Percentiles rank a stretch among this genome's conserved stretches.
Evolutionary conservation across 2,888 invertebrate genomes (phyloP).

Genomic region (Panopea generosa): DNA sequence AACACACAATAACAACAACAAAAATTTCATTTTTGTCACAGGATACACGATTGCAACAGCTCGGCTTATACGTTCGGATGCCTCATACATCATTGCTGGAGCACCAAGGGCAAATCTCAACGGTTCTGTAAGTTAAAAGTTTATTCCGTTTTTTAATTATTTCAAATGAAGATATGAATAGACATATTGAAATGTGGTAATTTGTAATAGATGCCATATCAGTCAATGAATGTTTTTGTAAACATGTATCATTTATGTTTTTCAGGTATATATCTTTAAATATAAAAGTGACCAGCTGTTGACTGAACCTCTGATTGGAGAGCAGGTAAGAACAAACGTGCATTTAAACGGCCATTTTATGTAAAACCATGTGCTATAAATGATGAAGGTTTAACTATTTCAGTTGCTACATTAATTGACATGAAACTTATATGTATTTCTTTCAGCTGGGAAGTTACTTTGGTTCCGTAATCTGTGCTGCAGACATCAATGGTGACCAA

Average conservation of each 20-base stretch:
- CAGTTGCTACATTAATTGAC: too few relatives aligned
- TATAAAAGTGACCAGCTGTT: slow-evolving; percentile 46
- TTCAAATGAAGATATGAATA: too few relatives aligned
- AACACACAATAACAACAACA: too few relatives aligned
- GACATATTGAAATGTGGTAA: too few relatives aligned
- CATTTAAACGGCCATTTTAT: too few relatives aligned
- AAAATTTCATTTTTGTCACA: too few relatives aligned
- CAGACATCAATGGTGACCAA: slow-evolving; percentile 88
- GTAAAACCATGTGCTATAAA: too few relatives aligned
- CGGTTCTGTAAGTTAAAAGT: slow-evolving; percentile 65
- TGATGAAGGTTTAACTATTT: too few relatives aligned
- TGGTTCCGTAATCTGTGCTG: slow-evolving; percentile 88
- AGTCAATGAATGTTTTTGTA: too few relatives aligned
- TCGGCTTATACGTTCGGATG: slow-evolving; percentile 42
- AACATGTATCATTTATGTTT: too few relatives aligned
- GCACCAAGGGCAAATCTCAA: slow-evolving; percentile 63
- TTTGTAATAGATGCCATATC: too few relatives aligned
- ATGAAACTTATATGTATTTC: too few relatives aligned
- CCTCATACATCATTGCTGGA: slow-evolving; percentile 64
- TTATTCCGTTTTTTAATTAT: not conserved
- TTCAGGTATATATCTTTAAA: slow-evolving; percentile 57
- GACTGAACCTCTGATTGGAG: slow-evolving; percentile 44
- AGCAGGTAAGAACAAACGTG: slow-evolving; percentile 37
- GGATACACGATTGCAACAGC: slow-evolving; percentile 76
- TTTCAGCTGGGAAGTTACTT: slow-evolving; percentile 87